Evolutionary conservation across 2,797 vertebrate species (phyloP).

Genomic region (Acridotheres tristis): DNA sequence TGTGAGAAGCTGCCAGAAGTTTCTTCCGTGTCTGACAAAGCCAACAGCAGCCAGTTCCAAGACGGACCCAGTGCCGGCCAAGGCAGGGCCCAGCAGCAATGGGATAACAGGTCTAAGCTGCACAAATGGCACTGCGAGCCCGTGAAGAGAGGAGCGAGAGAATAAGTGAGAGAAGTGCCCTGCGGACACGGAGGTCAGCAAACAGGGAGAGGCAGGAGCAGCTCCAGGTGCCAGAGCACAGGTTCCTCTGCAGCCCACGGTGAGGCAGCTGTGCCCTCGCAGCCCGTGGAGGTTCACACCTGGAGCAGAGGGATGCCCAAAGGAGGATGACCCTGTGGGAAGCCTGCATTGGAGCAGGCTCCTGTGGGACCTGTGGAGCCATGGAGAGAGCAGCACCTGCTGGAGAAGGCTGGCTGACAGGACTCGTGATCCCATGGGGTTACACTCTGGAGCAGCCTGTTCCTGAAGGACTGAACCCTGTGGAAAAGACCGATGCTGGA

Average conservation of each 20-base stretch:
- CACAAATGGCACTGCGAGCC: neutral
- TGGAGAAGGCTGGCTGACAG: neutral
- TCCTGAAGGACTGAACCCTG: neutral
- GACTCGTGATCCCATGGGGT: neutral
- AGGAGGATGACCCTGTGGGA: neutral
- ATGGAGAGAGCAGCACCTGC: neutral
- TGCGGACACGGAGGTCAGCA: fast-evolving
- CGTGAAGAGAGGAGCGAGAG: neutral
- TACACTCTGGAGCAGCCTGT: neutral
- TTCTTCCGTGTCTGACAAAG: too few species aligned
- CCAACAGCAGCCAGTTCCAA: neutral
- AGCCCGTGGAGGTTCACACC: neutral
- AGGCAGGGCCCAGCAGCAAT: neutral
- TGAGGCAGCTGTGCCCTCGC: neutral
- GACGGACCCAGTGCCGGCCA: neutral
- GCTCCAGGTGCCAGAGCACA: neutral
- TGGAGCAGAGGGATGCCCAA: neutral
- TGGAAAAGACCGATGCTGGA: neutral
- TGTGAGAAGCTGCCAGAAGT: neutral
- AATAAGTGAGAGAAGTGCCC: neutral
- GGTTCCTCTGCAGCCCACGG: neutral
- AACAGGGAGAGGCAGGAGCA: neutral
- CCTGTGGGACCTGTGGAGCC: neutral
- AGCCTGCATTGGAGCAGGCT: neutral
- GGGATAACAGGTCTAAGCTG: neutral